Evolutionary conservation across 1,140 invertebrate species (phyloP), one percentile per base, ranked within the genome.

Genomic region (Formica selysi): DNA sequence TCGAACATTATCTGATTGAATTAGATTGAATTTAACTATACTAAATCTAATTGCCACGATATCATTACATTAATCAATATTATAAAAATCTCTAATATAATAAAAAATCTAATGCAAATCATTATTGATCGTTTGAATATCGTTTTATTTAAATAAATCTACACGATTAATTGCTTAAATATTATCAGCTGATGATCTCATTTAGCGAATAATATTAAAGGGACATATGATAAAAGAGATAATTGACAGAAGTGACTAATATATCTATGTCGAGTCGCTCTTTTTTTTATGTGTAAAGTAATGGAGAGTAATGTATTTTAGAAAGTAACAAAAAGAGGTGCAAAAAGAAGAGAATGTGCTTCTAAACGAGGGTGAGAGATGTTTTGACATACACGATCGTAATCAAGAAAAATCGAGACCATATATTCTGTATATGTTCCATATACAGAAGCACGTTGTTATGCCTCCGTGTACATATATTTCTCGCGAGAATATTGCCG

Each of bases 261-360:
- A 32, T 70, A n/a, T 68, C 0, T 44, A 51, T 10, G 16, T n/a
- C 1, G 36, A 36, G 29, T 85, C 26, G 26, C 48, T 19, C 32
- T 22, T 70, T 70, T 29, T 13, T 29, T 41, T 16, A 29, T 29
- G 8, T 19, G 1, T n/a, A 19, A 54, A 16, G 26, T 48, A 80
- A 48, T 8, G 59, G 13, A 26, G n/a, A 78, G 36, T 81, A 76
- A 88, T 88, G 41, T 44, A 62, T 59, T 85, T 74, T 78, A 38
- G 36, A 76, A 26, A 70, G 8, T 16, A 6, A 22, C 13, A 65
- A 51, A 2, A 36, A n/a, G 22, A 44, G 13, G 3, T 1, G 32
- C 19, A 65, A 16, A 61, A 51, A 51, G 16, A 54, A 22, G 1
- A 85, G 29, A 57, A 5, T 22, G n/a, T 10, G 0, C 7, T 51